Evolutionary conservation across 2,888 invertebrate genomes (phyloP), one percentile per base, ranked within the genome.

Genomic region (Encarsia formosa): DNA sequence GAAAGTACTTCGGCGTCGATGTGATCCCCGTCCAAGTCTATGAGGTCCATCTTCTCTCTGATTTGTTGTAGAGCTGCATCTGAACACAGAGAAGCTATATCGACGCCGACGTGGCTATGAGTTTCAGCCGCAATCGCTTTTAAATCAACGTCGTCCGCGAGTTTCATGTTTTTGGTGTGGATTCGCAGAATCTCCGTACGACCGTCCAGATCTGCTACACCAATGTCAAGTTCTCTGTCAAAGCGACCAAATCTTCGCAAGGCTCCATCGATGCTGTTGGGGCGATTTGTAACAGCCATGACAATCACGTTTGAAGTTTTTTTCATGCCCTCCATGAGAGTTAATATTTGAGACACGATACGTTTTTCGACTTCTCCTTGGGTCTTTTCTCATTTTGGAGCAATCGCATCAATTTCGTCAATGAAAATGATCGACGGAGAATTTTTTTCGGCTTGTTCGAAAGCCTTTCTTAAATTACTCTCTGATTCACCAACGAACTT

Each of bases 161-260:
- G 80, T 76, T 97, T 97, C 99, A 99, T 99, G 77, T 99, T 99
- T 80, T 99, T 99, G 31, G 99, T 99, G 77, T 99, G 99, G 63
- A 99, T 99, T 64, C 97, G 87, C 62, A 99, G 79, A 60, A 99
- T 92, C 78, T 99, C 99, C 48, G 99, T 79, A 37, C 99, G 87
- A 6, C 98, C 98, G 58, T 96, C 96, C 1, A 97, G 94, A 78
- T 99, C 99, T 0, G 99, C 99, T 65, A 99, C 99, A 51, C 99
- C 99, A 73, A 99, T 99, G 76, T 99, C 99, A 60, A 99, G 98
- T 80, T 99, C 99, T 60, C 97, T 85, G 79, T 99, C 98, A 74
- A 99, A 99, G 47, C 98, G 87, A 40, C 98, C 98, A 75, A 98
- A 99, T 55, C 98, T 89, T 73, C 99, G 87, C 49, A 99, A 80